Evolutionary conservation across 2,113 vertebrate species (phyloP), one percentile per base, ranked within the genome.

Genomic region (Tragulus kanchil): DNA sequence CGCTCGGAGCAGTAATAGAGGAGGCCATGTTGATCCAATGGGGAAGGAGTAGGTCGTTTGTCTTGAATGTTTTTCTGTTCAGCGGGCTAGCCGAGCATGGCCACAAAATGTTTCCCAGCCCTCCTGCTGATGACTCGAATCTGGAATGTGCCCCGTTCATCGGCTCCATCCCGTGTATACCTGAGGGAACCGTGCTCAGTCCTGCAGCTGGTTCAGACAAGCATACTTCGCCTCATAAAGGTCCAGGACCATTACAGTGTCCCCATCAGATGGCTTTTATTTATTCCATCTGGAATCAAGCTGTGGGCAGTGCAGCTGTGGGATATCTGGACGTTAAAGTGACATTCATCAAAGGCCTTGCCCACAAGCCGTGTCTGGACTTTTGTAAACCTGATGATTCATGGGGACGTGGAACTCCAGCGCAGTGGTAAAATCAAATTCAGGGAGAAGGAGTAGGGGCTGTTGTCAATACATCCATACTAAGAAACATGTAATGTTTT

Each of bases 141-240:
- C 3, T 50, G 77, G 71, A 88, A 36, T n/a, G n/a, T 28, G 3
- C 52, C 64, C 84, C 4, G 2, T 71, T 67, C 86, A 21, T 97
- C 73, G 52, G 71, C 45, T 69, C 54, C 73, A 36, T 56, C 69
- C 0, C 3, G 5, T 17, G 28, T 50, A 17, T 26, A 23, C 82
- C 85, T 90, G 87, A 69, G 36, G 23, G 56, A 95, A 45, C 45
- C 6, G 4, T 2, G 8, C 78, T 71, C 42, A 9, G 6, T 9
- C 23, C 90, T 15, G 45, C 88, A 85, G 59, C 96, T 86, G 95
- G 96, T 96, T 84, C 95, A 92, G 5, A 95, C 96, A 92, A 78
- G 93, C 69, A 50, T 8, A 25, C 17, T 31, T 79, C 0, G 10
- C 62, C 79, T 88, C 92, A 26, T 62, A 26, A 89, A 96, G 82